Conservation (phyloP, 1,140 invertebrate genomes). For the Drosophila watanabei region DNA sequence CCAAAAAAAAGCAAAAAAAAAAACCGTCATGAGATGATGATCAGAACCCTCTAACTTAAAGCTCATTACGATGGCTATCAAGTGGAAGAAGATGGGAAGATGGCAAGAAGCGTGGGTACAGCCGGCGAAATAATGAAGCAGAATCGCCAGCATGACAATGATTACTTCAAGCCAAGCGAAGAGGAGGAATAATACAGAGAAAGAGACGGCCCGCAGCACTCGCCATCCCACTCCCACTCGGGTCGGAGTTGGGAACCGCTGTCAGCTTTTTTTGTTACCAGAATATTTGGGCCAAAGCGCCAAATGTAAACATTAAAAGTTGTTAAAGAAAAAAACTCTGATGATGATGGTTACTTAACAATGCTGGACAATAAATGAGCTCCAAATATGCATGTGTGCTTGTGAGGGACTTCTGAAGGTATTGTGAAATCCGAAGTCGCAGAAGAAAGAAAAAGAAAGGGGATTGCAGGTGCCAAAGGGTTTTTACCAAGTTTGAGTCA, state of each 20-base stretch:
- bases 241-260: slow-evolving; percentile 46
- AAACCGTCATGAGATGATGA: slow-evolving; percentile 69
- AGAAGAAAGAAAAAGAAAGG: background rate
- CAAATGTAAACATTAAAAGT: slow-evolving; percentile 68
- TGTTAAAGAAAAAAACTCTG: slow-evolving; percentile 47
- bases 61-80: slow-evolving; percentile 75
- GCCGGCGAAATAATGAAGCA: slow-evolving; percentile 72
- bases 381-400: slow-evolving; percentile 27
- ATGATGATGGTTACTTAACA: slow-evolving; percentile 80
- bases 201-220: slow-evolving; percentile 43
- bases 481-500: slow-evolving; percentile 41
- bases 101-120: slow-evolving; percentile 66
- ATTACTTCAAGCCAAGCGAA: slow-evolving; percentile 46
- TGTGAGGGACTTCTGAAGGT: slow-evolving; percentile 39
- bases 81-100: slow-evolving; percentile 30
- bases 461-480: slow-evolving; percentile 52
- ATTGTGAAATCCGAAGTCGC: slow-evolving; percentile 39
- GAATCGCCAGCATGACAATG: slow-evolving; percentile 79
- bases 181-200: slow-evolving; percentile 20
- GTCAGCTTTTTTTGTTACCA: slow-evolving; percentile 58
- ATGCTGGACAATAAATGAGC: slow-evolving; percentile 67
- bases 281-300: slow-evolving; percentile 80
- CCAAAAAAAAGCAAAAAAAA: slow-evolving; percentile 32
- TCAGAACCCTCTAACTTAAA: slow-evolving; percentile 61
- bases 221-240: slow-evolving; percentile 55